Base-by-base conservation (phyloP, 1,140 invertebrate genomes). In the Cydia pomonella region DNA sequence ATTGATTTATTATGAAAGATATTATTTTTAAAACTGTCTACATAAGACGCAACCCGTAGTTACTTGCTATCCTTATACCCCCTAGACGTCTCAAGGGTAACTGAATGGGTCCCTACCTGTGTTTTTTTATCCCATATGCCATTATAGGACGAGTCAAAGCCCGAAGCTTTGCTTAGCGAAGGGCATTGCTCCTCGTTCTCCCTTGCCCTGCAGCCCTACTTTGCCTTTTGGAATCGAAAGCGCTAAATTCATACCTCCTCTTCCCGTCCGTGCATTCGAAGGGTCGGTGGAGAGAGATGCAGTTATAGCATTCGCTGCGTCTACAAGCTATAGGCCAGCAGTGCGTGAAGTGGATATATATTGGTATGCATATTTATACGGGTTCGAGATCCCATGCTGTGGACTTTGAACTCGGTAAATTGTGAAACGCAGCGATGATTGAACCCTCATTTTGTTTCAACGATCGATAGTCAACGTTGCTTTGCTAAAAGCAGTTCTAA, bases 141-240 rank as follows among this genome's bases (percentile, higher is more conserved):
- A 79, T 76, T 82, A 84, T 86, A n/a, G n/a, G n/a, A 82, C 81
- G 76, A 87, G 89, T 90, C 85, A 87, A 90, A 91, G 84, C 77
- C 84, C 87, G 82, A 80, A 88, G 88, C 81, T 85, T 87, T 82
- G 80, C 82, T 87, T 82, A 79, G 78, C 83, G 85, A 87, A 89
- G 91, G 89, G 89, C 91, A 91, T 86, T 91, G 88, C 85, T 89
- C 91, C 87, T 89, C 84, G 86, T 80, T 90, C 87, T 92, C 91
- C 91, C 91, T 92, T 90, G 85, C 91, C 88, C 88, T 90, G 86
- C 82, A 92, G 89, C 90, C 90, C 90, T 92, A 92, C 88, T 90
- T 92, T 89, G 80, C 81, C 82, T 87, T 89, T 88, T 77, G 75
- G 79, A 87, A 83, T 77, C 76, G 86, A 85, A 88, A 83, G 78